Conservation (phyloP, 1,140 invertebrate genomes). For the Luehdorfia chinensis region DNA sequence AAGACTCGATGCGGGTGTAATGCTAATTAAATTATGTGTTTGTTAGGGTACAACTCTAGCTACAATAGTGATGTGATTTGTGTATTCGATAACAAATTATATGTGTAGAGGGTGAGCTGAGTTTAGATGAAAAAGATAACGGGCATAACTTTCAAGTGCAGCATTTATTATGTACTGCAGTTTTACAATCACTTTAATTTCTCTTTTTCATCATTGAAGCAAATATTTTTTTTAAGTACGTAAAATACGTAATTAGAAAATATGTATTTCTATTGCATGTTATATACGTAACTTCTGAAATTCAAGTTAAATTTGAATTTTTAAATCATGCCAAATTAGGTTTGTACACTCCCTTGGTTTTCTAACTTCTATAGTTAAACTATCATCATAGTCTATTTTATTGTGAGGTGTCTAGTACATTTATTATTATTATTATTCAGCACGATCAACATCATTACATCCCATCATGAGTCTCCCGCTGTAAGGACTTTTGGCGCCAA, state of each 20-base stretch:
- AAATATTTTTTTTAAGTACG: background rate
- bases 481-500: too few relatives aligned
- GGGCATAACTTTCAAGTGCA: slow-evolving; percentile 5
- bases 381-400: too few relatives aligned
- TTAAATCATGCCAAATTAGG: too few relatives aligned
- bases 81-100: slow-evolving; percentile 41
- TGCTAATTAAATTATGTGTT: slow-evolving; percentile 14
- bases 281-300: too few relatives aligned
- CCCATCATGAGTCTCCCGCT: too few relatives aligned
- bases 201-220: background rate
- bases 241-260: background rate
- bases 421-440: too few relatives aligned
- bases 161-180: background rate
- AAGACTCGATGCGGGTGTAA: background rate
- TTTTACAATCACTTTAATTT: background rate
- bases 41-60: background rate
- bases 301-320: too few relatives aligned
- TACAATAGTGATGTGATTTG: slow-evolving; percentile 32
- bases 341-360: too few relatives aligned
- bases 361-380: too few relatives aligned
- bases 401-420: too few relatives aligned
- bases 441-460: too few relatives aligned
- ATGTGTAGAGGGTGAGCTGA: slow-evolving; percentile 18
- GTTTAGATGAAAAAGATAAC: slow-evolving; percentile 29
- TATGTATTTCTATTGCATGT: background rate